Evolutionary conservation across 2,888 invertebrate genomes (phyloP).

Genomic region (Apocheima hispidaria): DNA sequence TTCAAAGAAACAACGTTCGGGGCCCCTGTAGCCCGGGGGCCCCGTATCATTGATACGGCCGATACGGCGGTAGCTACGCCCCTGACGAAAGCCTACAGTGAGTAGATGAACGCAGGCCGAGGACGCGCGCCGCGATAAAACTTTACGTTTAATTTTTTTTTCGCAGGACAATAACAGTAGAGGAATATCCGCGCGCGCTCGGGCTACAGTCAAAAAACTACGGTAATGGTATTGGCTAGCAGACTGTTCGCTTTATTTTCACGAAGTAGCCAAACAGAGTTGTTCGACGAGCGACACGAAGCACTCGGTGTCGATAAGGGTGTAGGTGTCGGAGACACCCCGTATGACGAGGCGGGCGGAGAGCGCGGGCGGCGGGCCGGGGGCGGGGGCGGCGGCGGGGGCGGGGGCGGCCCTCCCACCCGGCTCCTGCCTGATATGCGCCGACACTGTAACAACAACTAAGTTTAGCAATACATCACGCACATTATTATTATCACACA

Average conservation of each 20-base stretch:
- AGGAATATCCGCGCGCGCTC: not conserved
- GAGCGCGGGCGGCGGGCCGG: constrained; percentile 31
- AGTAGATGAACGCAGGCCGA: not conserved
- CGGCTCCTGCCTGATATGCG: constrained; percentile 62
- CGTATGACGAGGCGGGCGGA: not conserved
- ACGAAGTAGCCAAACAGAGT: constrained; percentile 15
- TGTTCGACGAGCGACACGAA: constrained; percentile 19
- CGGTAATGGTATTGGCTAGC: not conserved
- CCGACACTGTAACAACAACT: constrained; percentile 58
- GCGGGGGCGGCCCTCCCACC: constrained; percentile 14
- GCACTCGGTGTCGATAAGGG: constrained; percentile 9
- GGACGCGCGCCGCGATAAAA: not conserved
- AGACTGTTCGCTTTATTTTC: not conserved
- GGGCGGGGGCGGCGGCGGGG: constrained; percentile 15
- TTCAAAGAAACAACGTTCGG: no score
- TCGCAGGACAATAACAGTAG: not conserved
- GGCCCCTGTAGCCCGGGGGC: no score
- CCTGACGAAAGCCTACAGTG: not conserved
- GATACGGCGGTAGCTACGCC: no score
- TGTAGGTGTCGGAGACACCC: not conserved
- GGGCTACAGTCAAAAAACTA: not conserved
- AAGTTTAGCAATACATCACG: no score
- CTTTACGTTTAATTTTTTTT: not conserved
- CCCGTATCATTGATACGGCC: no score
- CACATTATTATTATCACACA: no score